Evolutionary conservation across 2,888 invertebrate species (phyloP).

Genomic region (Heliconius erato): DNA sequence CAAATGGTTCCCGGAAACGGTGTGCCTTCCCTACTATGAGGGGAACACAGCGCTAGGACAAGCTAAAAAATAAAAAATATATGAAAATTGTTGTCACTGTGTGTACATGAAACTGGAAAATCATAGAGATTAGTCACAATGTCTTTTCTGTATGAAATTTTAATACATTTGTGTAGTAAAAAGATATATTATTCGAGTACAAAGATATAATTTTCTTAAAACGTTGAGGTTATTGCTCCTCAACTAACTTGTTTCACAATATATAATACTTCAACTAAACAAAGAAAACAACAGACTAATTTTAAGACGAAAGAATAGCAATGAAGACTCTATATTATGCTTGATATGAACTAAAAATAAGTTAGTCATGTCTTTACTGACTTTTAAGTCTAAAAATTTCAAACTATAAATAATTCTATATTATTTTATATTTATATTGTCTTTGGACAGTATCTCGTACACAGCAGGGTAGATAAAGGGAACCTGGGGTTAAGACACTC

Average conservation of each 20-base stretch:
- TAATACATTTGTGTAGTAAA: not conserved
- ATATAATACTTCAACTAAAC: not conserved
- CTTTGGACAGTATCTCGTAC: too few relatives aligned
- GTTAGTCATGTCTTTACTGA: not conserved
- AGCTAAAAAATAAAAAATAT: too few relatives aligned
- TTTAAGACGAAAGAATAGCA: not conserved
- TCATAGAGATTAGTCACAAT: not conserved
- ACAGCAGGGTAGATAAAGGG: too few relatives aligned
- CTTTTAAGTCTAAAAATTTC: too few relatives aligned
- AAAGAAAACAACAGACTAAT: slow-evolving; percentile 2
- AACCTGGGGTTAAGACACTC: too few relatives aligned
- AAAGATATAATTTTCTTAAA: not conserved
- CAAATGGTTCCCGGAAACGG: too few relatives aligned
- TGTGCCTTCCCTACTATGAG: too few relatives aligned
- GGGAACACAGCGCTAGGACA: too few relatives aligned
- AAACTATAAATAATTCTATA: too few relatives aligned
- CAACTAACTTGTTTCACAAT: not conserved
- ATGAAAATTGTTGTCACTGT: too few relatives aligned
- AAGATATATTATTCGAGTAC: not conserved
- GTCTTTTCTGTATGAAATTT: not conserved
- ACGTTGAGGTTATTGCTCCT: not conserved
- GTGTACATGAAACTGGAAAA: not conserved
- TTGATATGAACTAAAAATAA: not conserved
- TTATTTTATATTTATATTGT: too few relatives aligned
- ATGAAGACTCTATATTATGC: not conserved